Conservation (phyloP, 2,797 vertebrate genomes). For the Pteropus rufus region DNA sequence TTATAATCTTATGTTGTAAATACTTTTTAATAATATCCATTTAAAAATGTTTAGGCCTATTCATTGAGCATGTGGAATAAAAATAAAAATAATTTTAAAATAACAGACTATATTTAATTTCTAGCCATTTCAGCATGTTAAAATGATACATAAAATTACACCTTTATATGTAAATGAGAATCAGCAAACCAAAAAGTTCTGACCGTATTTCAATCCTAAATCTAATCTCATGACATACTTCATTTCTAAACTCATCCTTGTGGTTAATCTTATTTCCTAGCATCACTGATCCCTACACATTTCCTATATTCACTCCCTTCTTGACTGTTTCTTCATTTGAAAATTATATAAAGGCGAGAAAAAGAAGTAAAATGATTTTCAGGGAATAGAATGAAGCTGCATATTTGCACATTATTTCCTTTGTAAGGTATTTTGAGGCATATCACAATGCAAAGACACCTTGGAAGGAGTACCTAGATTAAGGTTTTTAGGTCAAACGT, state of each 20-base stretch:
- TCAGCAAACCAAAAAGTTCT: not conserved
- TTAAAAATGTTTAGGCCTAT: not conserved
- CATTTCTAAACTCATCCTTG: not conserved
- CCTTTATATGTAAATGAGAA: not conserved
- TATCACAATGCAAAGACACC: not conserved
- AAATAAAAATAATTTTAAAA: not conserved
- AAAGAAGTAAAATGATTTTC: not conserved
- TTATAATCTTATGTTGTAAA: not conserved
- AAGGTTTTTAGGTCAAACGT: not conserved
- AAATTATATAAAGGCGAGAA: not conserved
- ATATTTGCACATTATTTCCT: not conserved
- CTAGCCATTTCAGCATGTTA: not conserved
- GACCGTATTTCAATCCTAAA: not conserved
- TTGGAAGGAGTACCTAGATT: not conserved
- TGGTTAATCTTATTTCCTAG: not conserved
- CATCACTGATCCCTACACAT: not conserved
- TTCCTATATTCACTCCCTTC: not conserved
- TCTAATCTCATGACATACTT: not conserved
- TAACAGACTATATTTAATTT: not conserved
- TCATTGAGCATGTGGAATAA: not conserved
- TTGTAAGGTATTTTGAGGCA: not conserved
- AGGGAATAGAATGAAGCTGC: not conserved
- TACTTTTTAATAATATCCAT: not conserved
- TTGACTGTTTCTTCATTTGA: not conserved
- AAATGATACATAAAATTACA: not conserved